Evolutionary conservation across 2,113 vertebrate species (phyloP).

Genomic region (Phylloscopus trochiloides): DNA sequence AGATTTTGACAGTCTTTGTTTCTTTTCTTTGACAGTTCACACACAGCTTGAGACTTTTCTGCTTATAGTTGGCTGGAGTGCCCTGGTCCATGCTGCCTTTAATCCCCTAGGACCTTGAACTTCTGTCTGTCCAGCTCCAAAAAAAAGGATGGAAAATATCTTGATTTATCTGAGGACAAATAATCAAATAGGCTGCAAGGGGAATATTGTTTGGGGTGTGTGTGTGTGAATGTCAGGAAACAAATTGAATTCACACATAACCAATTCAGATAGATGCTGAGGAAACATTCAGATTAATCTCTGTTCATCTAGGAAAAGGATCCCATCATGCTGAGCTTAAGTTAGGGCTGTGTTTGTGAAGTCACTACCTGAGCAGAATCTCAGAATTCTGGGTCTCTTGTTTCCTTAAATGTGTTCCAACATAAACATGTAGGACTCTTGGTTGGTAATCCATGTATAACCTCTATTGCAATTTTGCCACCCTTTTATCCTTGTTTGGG

Average conservation of each 20-base stretch:
- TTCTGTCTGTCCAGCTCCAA: not conserved
- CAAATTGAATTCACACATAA: not conserved
- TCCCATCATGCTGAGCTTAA: not conserved
- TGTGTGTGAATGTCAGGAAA: not conserved
- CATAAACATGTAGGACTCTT: not conserved
- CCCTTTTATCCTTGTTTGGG: not conserved
- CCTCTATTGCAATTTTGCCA: not conserved
- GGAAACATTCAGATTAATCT: not conserved
- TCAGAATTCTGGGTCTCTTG: not conserved
- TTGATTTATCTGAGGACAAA: not conserved
- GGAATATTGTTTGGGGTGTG: not conserved
- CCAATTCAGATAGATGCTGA: not conserved
- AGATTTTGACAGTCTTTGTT: not conserved
- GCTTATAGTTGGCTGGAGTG: not conserved
- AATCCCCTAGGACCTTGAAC: not conserved
- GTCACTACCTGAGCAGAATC: not conserved
- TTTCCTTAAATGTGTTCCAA: not conserved
- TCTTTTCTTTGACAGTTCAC: not conserved
- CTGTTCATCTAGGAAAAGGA: not conserved
- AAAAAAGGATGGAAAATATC: not conserved
- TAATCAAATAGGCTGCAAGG: not conserved
- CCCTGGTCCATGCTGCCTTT: not conserved
- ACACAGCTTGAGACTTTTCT: not conserved
- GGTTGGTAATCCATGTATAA: not conserved
- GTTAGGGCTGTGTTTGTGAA: not conserved